Base-by-base conservation (phyloP, 2,888 invertebrate species). In the Drosophila dives region DNA sequence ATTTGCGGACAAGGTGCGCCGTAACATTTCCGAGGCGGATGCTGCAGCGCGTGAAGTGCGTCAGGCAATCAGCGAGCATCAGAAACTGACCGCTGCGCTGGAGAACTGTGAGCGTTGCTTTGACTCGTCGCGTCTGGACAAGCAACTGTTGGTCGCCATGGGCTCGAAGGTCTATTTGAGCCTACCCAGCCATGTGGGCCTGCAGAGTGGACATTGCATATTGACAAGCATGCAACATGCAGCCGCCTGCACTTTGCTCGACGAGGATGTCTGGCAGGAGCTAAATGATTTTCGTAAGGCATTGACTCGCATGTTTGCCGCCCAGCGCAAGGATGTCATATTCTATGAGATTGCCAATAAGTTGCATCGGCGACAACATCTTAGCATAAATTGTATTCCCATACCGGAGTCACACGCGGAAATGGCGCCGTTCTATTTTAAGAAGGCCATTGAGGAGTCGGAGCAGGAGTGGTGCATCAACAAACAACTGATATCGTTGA, bases 391-490 rank as follows among this genome's bases (percentile, higher is more conserved):
- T 89, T 99, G 99, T 94, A 94, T 99, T 12, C 98, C 99, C 0
- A 86, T 91, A 34, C 66, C 81, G 7, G 65, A 76, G 71, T 96
- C 96, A 5, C 94, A 95, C 84, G 98, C 97, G 1, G 98, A 98
- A 86, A 94, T 96, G 93, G 97, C 98, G 5, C 97, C 99, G 0
- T 98, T 99, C 89, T 99, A 98, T 93, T 99, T 99, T 93, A 99
- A 99, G 95, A 99, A 99, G 94, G 99, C 99, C 0, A 95, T 99
- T 66, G 94, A 97, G 86, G 99, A 99, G 92, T 98, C 97, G 77
- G 99, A 99, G 93, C 95, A 95, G 23, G 99, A 99, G 93, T 99
- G 99, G 99, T 95, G 97, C 6, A 96, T 96, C 89, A 99, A 99
- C 92, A 98, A 98, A 91, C 99, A 99, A 94, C 91, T 98, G 40